Base-by-base conservation (phyloP, 2,797 vertebrate species). In the Enteromius argenteus region DNA sequence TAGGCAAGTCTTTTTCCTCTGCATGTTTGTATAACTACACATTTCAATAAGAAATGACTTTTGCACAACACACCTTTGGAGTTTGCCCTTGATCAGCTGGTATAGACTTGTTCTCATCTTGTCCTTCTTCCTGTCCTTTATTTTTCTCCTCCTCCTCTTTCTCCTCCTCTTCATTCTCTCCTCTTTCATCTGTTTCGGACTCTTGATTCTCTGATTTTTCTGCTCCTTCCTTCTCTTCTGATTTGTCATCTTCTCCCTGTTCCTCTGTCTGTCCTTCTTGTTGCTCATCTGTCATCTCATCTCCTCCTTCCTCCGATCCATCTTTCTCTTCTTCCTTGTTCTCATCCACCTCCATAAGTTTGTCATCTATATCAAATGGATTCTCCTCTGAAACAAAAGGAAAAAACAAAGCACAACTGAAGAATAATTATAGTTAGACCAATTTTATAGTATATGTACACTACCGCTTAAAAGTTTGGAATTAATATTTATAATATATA, bases 291-390 rank as follows among this genome's bases (percentile, higher is more conserved):
- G 89, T 88, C 83, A 86, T 86, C 37, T 92, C 85, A 13, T 92
- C 88, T 3, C 88, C 91, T 80, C 87, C 87, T 51, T 94, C 91
- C 32, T 91, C 89, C 4, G 78, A 91, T 56, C 78, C 42, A 74
- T 91, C 91, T n/a, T 87, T 88, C 35, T 90, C 84, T 6, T 44
- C 90, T 79, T 85, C 94, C 67, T 90, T 91, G 27, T 92, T 87
- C 46, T 96, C 94, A 27, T 94, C 93, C 73, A 91, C 84, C 69
- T 95, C 94, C 83, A 88, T 39, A 53, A 91, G 77, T 85, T 96
- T 96, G 64, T 97, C 96, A 71, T 96, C 95, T 35, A 98, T 94
- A 87, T 98, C 96, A 56, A 97, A 95, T 17, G 95, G 95, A 91
- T 97, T 98, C 68, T 96, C 95, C 85, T 94, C 97, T 97, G 89